Base-by-base conservation (phyloP, 2,113 vertebrate species). In the Colinus virginianus region DNA sequence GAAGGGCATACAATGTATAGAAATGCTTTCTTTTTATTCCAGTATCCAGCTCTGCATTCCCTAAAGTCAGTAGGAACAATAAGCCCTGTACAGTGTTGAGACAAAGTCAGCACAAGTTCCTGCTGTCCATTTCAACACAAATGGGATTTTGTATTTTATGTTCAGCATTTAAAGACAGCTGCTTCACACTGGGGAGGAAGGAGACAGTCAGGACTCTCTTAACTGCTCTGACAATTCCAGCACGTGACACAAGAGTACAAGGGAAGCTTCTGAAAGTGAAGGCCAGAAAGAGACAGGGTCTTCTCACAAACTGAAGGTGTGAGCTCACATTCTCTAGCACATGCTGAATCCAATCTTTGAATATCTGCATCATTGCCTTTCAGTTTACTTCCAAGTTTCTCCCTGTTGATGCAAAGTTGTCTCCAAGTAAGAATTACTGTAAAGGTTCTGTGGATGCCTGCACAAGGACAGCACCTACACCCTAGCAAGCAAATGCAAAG, bases 11-110 rank as follows among this genome's bases (percentile, higher is more conserved):
- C 58, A 59, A 53, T 15, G 16, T 68, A 87, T 11, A 70, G 80
- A 90, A 90, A 32, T 62, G 40, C 71, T 92, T 86, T 32, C 58
- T 88, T n/a, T 95, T 78, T 59, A 67, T 74, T 83, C 70, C 38
- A 87, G 42, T 82, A 92, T 30, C 45, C 49, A 89, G 74, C 53
- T 93, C 72, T 78, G 58, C 79, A 92, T 90, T 88, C 80, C 75
- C 80, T 59, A 7, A 84, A 76, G 86, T 69, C 83, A 84, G n/a
- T 68, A 87, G 45, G 7, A 89, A 51, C 42, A 90, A 38, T 19
- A 74, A 72, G 63, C 69, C 48, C 66, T 66, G 40, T 30, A 53
- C 17, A 70, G 19, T 40, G 38, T 26, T 82, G 67, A 53, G 59
- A 67, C 56, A 53, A 87, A 70, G 34, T 55, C 81, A 89, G 46